phyloP scores from a whole-genome alignment of 2,888 invertebrate genomes.

The Nephrotoma guestfalica region DNA sequence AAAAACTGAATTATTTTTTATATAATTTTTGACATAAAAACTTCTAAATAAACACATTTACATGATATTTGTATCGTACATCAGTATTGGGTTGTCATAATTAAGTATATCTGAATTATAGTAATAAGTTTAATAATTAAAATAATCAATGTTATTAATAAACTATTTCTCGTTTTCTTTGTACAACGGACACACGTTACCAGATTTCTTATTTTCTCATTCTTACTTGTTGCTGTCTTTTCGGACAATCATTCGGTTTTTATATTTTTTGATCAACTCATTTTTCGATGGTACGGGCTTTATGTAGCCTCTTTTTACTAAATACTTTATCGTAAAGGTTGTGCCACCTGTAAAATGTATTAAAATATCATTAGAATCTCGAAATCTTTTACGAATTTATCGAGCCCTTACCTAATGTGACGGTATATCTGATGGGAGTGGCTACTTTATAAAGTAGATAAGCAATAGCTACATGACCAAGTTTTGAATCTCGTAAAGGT shows the following conservation, averaged over 20 bases:
- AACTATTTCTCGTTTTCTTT: background rate
- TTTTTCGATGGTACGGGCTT: constrained; percentile 63
- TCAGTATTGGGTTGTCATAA: background rate
- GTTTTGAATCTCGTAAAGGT: constrained; percentile 59
- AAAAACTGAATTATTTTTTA: background rate
- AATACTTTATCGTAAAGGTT: constrained; percentile 66
- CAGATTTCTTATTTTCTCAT: no score
- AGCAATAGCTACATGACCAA: constrained; percentile 80
- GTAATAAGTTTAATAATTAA: background rate
- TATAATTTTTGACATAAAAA: background rate
- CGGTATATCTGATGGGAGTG: constrained; percentile 82
- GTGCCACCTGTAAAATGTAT: constrained; percentile 53
- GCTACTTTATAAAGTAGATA: constrained; percentile 88
- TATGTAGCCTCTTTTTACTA: constrained; percentile 66
- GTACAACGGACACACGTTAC: no score
- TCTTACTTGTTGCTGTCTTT: background rate
- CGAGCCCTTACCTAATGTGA: constrained; percentile 60
- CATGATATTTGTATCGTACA: background rate
- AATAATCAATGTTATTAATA: background rate
- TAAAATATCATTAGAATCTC: background rate
- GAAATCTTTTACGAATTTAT: background rate
- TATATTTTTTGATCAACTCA: constrained; percentile 43
- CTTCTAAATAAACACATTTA: background rate
- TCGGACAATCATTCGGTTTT: constrained; percentile 30
- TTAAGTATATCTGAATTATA: background rate